These are phyloP conservation scores for Allolobophora icterica DNA, from an alignment of 2,888 invertebrate species.

Conservation along the genomic window DNA sequence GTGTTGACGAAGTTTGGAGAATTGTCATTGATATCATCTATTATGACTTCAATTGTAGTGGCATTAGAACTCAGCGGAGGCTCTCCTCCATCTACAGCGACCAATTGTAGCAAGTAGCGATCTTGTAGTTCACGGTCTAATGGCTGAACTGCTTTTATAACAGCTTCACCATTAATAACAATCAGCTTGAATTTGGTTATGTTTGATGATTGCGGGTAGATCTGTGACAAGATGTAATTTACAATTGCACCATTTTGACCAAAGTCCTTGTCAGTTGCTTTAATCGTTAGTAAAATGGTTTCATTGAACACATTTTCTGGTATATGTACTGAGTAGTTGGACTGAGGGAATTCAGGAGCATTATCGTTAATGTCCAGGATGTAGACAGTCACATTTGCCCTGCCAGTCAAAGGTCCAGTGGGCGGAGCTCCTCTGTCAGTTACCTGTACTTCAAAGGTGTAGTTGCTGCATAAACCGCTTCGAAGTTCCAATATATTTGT, in stretches of 20 bases:
- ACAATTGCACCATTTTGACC: conserved; percentile 34
- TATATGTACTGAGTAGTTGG: conserved; percentile 13
- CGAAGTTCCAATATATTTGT: conserved; percentile 20
- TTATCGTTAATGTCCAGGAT: conserved; percentile 40
- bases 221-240: conserved; percentile 20
- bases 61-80: conserved; percentile 28
- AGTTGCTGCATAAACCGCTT: background rate
- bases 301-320: conserved; percentile 30
- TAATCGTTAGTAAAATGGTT: conserved; percentile 4
- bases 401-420: conserved; percentile 33
- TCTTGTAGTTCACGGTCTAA: conserved; percentile 30
- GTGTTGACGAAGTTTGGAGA: conserved; percentile 3
- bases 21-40: conserved; percentile 36
- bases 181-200: background rate
- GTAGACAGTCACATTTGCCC: conserved; percentile 33
- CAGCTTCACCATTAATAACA: background rate
- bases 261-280: conserved; percentile 34
- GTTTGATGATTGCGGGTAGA: background rate
- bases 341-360: conserved; percentile 31
- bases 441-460: conserved; percentile 31
- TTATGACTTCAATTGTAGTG: background rate
- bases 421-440: conserved; percentile 38
- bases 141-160: conserved; percentile 4
- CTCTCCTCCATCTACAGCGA: conserved; percentile 15
- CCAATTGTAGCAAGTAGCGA: conserved; percentile 29